Base-by-base conservation (phyloP, 2,113 vertebrate species). In the Hirundichthys speculiger region DNA sequence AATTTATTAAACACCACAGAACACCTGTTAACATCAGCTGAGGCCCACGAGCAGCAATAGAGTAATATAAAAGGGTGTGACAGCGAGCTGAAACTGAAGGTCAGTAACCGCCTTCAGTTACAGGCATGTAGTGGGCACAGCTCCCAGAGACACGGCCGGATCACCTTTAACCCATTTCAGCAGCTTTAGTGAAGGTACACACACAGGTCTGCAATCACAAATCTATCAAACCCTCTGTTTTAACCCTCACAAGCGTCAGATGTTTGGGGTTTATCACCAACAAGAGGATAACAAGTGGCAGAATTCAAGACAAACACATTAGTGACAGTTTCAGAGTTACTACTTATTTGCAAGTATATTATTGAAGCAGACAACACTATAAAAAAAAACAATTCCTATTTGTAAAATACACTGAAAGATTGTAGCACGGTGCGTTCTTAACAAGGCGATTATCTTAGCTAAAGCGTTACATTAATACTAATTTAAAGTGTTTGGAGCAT, bases 101-200 rank as follows among this genome's bases (percentile, higher is more conserved):
- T 75, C 78, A 78, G 34, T 48, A 34, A 63, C 52, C 65, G 59
- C 41, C 45, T 59, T 51, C 18, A 46, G 68, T 78, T 72, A 68
- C 62, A 64, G 58, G 41, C 73, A n/a, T 25, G 52, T 16, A 62
- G 14, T 21, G 27, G 64, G 52, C 38, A 34, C 2, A 2, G 15
- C 15, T 59, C 48, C 54, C 46, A 27, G 59, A 54, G 22, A 73
- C 47, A 43, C 56, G 30, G 46, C 13, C 50, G 30, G 49, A 48
- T 64, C 62, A 40, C 58, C 47, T 57, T 58, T 61, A 41, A 13
- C 63, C 38, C 38, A 58, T 46, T 66, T 63, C 3, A 53, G 13
- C 40, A 43, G 43, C 42, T 67, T 73, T 20, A 57, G 19, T 19
- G 11, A 1, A 1, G 25, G 45, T 15, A 9, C n/a, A 34, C 30